These are phyloP conservation scores for Crenichthys baileyi DNA, from an alignment of 2,797 vertebrate genomes.

Conservation along the genomic window DNA sequence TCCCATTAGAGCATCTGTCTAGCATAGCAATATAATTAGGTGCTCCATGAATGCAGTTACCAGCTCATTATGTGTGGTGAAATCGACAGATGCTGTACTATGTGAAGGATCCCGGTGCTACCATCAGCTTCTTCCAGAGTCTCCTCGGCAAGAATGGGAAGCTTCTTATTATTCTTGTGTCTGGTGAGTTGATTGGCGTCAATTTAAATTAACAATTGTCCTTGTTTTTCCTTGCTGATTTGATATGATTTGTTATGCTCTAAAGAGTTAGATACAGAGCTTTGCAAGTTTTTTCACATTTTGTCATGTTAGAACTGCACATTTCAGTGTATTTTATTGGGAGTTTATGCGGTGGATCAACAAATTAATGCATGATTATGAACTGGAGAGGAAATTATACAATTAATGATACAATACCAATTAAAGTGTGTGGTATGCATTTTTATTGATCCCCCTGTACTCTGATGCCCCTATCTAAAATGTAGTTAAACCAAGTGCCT, in stretches of 20 bases:
- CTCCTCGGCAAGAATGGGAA: slow-evolving; percentile 85
- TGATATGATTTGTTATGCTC: not conserved
- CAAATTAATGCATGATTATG: not conserved
- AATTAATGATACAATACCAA: not conserved
- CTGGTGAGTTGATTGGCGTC: slow-evolving; percentile 80
- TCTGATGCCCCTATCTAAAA: not conserved
- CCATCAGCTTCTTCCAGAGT: slow-evolving; percentile 87
- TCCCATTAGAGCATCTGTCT: slow-evolving; percentile 58
- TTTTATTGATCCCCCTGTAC: not conserved
- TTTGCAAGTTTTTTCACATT: not conserved
- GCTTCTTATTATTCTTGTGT: slow-evolving; percentile 89
- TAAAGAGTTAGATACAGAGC: not conserved
- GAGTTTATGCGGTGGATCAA: no score
- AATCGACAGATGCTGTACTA: slow-evolving; percentile 93
- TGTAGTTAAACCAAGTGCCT: no score
- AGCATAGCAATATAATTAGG: slow-evolving; percentile 41
- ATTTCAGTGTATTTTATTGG: not conserved
- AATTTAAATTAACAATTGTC: slow-evolving; percentile 8
- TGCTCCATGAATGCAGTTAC: slow-evolving; percentile 39
- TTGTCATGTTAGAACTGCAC: not conserved
- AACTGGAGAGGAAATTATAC: not conserved
- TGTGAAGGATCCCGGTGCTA: slow-evolving; percentile 85
- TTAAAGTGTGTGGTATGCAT: not conserved
- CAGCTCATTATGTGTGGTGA: slow-evolving; percentile 59
- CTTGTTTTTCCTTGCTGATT: slow-evolving; percentile 11